Conservation (phyloP, 2,113 vertebrate species). For the Chamaea fasciata region DNA sequence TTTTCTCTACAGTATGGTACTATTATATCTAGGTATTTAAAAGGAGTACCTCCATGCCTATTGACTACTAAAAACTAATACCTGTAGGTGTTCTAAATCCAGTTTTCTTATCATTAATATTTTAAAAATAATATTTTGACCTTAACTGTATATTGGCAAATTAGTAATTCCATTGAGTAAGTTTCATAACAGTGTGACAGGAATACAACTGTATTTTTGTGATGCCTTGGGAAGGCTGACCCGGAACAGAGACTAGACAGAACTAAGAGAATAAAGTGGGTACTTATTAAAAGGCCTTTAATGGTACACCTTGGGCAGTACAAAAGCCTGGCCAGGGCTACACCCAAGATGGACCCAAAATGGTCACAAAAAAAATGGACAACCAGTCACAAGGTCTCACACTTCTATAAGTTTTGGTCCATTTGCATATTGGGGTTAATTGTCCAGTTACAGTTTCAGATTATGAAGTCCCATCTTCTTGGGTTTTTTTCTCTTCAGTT, state of each 20-base stretch:
- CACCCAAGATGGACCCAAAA: background rate
- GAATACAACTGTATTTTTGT: background rate
- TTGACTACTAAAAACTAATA: background rate
- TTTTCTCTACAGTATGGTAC: background rate
- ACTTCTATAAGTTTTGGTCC: background rate
- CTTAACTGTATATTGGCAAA: background rate
- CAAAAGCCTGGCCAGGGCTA: background rate
- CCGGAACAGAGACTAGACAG: background rate
- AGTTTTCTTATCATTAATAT: background rate
- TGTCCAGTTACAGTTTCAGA: background rate
- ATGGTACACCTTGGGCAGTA: background rate
- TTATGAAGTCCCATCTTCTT: background rate
- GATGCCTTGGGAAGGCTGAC: background rate
- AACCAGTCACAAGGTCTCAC: background rate
- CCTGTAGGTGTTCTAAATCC: background rate
- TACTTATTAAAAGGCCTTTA: background rate
- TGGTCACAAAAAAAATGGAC: background rate
- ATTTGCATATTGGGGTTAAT: background rate
- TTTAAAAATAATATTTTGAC: background rate
- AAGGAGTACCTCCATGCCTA: background rate
- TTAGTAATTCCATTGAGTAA: background rate
- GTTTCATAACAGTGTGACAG: background rate
- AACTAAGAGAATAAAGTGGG: background rate
- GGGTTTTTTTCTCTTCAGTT: background rate
- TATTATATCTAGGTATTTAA: background rate